Evolutionary conservation across 1,140 invertebrate species (phyloP).

Genomic region (Eufriesea mexicana): DNA sequence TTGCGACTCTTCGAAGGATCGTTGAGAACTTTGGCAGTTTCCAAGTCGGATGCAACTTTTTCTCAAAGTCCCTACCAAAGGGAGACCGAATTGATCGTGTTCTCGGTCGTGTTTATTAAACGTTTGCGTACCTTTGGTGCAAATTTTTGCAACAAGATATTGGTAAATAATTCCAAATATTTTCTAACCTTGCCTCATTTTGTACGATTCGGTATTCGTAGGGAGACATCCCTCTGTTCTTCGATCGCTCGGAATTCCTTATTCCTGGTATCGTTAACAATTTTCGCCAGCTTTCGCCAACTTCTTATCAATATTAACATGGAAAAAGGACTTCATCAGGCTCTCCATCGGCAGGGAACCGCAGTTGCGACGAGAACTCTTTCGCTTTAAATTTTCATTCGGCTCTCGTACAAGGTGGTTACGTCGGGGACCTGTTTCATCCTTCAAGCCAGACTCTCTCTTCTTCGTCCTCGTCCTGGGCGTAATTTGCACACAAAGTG

Average conservation of each 20-base stretch:
- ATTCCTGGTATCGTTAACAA: neutral
- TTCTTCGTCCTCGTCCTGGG: conserved; percentile 73
- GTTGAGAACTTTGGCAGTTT: neutral
- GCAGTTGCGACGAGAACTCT: conserved; percentile 51
- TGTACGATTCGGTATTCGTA: too few relatives aligned
- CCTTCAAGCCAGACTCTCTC: conserved; percentile 70
- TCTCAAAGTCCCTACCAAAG: too few relatives aligned
- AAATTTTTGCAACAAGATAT: neutral
- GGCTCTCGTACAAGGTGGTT: conserved; percentile 72
- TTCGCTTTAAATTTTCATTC: conserved; percentile 72
- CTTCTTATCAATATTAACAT: conserved; percentile 50
- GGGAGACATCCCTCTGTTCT: too few relatives aligned
- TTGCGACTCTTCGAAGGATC: neutral
- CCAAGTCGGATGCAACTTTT: neutral
- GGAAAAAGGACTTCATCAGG: conserved; percentile 37
- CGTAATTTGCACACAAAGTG: conserved; percentile 82
- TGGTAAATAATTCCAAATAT: too few relatives aligned
- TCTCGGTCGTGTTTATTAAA: too few relatives aligned
- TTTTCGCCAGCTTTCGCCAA: neutral
- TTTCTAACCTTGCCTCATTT: too few relatives aligned
- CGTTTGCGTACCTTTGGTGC: neutral
- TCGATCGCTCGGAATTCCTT: neutral
- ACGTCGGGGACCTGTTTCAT: conserved; percentile 72
- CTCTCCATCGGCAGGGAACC: neutral
- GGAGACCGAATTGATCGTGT: neutral